Base-by-base conservation (phyloP, 2,797 vertebrate genomes). In the Eulemur rubriventer region DNA sequence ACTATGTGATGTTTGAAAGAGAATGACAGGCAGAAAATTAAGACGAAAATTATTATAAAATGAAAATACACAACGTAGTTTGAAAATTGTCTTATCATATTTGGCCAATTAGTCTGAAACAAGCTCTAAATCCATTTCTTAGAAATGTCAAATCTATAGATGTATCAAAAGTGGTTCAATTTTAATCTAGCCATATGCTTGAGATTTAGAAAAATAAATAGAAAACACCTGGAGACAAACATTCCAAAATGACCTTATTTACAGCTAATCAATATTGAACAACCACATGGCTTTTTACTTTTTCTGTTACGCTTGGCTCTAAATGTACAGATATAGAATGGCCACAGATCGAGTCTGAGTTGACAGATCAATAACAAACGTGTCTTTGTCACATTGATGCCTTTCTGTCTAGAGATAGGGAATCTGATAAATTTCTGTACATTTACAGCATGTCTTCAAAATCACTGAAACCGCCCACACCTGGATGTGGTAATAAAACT, bases 171-270 rank as follows among this genome's bases (percentile, higher is more conserved):
- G 57, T 87, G 55, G 65, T 96, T 96, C 95, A 33, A 75, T 93
- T 81, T 69, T 70, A 86, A 78, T 73, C 55, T 65, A 95, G 55
- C 18, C 41, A 26, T 76, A 93, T 52, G 30, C n/a, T 28, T 0
- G 0, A 48, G 33, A 91, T 86, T 97, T 75, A 28, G 38, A 72
- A 96, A 94, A 90, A 84, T 83, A 96, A 97, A 94, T 75, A 83
- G 59, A 89, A 78, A 69, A 80, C 22, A 93, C 38, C 92, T 92
- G 48, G 0, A 2, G 94, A 97, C 89, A 97, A 93, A 96, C 96
- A 95, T 98, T 97, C 79, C 55, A 52, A 95, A 96, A 96, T 96
- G 87, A 95, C 88, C 96, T 98, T 89, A 91, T 92, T 97, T 82
- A 90, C 87, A 86, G 78, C 52, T 94, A 96, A 97, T 97, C 94